Base-by-base conservation (phyloP, 2,888 invertebrate species). In the Caenorhabditis imperialis region DNA sequence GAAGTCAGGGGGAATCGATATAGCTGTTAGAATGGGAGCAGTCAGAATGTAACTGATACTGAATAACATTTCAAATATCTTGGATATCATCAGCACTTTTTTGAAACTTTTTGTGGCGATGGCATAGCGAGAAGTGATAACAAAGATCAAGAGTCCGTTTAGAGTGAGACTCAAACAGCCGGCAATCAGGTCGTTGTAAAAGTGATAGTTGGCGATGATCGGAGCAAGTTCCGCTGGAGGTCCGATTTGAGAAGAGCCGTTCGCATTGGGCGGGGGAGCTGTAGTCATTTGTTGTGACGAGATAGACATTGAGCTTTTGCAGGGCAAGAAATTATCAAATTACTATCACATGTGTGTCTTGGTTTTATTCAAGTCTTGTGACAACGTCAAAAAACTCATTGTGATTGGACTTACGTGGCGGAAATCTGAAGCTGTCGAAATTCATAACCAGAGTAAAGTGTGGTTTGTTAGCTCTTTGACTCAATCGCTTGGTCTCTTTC, bases 131-230 rank as follows among this genome's bases (percentile, higher is more conserved):
- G 37, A 54, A 6, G 63, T 48, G 18, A 63, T 20, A 6, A 63
- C 48, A 40, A 63, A 63, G n/a, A 63, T 48, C 22, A 63, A 7
- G 18, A 63, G 27, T 14, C 38, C 47, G 16, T 63, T 63, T 16
- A 63, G 16, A 18, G 40, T 48, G 7, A 63, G 12, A 38, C 54
- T 55, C 48, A 63, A 38, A 18, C 54, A 33, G 30, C 63, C 63
- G 33, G 63, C 54, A 12, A 63, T 48, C 7, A 63, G n/a, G 23
- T 63, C 63, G 10, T 63, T 63, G 25, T 48, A 55, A 12, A 63
- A 55, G 33, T 63, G 63, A 20, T 45, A 37, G n/a, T 38, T 54
- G 4, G 54, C 54, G 16, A 63, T 54, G n/a, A 63, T n/a, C 14
- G 63, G 54, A 37, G 47, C 63, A 8, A 63, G 37, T 40, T 63